These are phyloP conservation scores for Squalus acanthias DNA, from an alignment of 2,797 vertebrate species.

Conservation along the genomic window DNA sequence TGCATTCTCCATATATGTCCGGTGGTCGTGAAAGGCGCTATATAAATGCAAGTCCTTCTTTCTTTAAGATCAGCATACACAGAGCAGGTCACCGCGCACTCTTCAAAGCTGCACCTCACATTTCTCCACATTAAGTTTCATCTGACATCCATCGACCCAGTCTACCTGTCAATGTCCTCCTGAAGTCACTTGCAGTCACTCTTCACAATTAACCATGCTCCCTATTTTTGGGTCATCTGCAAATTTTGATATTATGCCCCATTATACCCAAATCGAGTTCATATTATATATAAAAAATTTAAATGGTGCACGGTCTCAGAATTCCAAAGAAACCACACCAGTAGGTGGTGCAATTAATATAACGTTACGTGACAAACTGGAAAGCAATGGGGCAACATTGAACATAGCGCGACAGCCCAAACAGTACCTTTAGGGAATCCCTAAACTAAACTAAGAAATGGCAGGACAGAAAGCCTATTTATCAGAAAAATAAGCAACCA, in stretches of 20 bases:
- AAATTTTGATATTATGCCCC: background rate
- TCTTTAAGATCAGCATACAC: background rate
- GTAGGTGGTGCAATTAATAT: background rate
- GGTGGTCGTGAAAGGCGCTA: too few relatives aligned
- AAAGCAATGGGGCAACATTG: background rate
- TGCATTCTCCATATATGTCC: background rate
- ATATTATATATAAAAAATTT: background rate
- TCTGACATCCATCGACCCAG: background rate
- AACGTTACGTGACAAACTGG: background rate
- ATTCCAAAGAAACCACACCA: background rate
- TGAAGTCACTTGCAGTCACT: background rate
- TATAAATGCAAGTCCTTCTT: too few relatives aligned
- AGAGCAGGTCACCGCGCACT: background rate
- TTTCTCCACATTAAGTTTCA: background rate
- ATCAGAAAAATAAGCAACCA: background rate
- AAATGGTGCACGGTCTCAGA: background rate
- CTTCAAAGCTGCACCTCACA: background rate
- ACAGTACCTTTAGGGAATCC: background rate
- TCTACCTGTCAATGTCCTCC: background rate
- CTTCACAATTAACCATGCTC: background rate
- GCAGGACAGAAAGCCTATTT: background rate
- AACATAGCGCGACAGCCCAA: background rate
- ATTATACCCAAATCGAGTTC: background rate
- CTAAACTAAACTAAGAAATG: background rate
- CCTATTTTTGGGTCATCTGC: background rate